phyloP scores from a whole-genome alignment of 2,113 vertebrate species.

The Noctilio leporinus region DNA sequence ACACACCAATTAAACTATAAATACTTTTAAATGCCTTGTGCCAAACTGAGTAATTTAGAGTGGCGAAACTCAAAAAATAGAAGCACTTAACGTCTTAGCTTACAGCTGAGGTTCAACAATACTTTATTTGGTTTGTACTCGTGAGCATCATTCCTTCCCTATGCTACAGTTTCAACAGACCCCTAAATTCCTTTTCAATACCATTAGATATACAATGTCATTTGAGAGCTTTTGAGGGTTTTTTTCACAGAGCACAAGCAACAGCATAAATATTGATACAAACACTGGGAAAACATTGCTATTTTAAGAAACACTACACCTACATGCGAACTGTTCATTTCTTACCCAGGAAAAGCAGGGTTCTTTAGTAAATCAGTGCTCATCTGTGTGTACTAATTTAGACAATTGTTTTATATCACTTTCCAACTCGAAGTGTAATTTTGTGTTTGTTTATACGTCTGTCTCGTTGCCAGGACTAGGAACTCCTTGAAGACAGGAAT shows the following conservation, averaged over 20 bases:
- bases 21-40: conserved; percentile 73
- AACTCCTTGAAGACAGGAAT: neutral
- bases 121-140: conserved; percentile 76
- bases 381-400: neutral
- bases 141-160: conserved; percentile 72
- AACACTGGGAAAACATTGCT: conserved; percentile 65
- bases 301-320: conserved; percentile 73
- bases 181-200: conserved; percentile 58
- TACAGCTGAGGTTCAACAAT: conserved; percentile 76
- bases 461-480: neutral
- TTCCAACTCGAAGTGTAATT: neutral
- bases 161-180: conserved; percentile 75
- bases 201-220: conserved; percentile 63
- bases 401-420: conserved; percentile 14
- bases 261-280: conserved; percentile 53
- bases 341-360: conserved; percentile 67
- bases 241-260: conserved; percentile 27
- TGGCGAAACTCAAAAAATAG: conserved; percentile 81
- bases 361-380: conserved; percentile 70
- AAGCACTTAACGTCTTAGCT: conserved; percentile 81
- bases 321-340: conserved; percentile 64
- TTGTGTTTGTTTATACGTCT: neutral
- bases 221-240: conserved; percentile 26
- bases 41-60: conserved; percentile 78
- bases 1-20: conserved; percentile 59